Evolutionary conservation across 2,113 vertebrate genomes (phyloP).

Genomic region (Vicugna pacos): DNA sequence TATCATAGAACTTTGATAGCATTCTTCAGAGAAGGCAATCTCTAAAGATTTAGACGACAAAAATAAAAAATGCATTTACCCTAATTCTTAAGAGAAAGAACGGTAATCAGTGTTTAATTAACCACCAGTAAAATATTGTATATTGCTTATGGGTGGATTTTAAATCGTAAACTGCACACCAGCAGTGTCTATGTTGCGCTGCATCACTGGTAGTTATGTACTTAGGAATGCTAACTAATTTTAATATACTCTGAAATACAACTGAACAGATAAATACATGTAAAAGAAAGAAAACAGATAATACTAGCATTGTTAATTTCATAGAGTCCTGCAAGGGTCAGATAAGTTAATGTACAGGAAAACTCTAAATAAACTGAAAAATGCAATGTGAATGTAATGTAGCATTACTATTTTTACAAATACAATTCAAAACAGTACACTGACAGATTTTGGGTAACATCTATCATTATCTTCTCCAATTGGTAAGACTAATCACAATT

Average conservation of each 20-base stretch:
- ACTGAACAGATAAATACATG: not conserved
- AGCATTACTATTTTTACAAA: slow-evolving; percentile 24
- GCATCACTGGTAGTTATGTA: not conserved
- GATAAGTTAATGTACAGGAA: not conserved
- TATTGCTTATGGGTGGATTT: not conserved
- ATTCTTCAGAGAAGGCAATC: not conserved
- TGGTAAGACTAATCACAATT: slow-evolving; percentile 30
- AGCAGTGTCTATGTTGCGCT: not conserved
- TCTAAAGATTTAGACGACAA: not conserved
- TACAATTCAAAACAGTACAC: not conserved
- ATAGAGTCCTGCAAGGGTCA: not conserved
- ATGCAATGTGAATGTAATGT: not conserved
- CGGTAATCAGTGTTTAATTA: slow-evolving; percentile 26
- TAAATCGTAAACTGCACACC: not conserved
- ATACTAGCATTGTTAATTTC: not conserved
- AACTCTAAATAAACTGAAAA: slow-evolving; percentile 5
- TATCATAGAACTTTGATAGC: not conserved
- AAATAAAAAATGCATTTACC: slow-evolving; percentile 53
- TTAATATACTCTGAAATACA: slow-evolving; percentile 23
- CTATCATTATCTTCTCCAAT: slow-evolving; percentile 35
- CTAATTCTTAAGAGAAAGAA: not conserved
- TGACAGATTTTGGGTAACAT: not conserved
- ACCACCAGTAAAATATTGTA: not conserved
- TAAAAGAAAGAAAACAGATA: slow-evolving; percentile 37
- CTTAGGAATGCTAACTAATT: slow-evolving; percentile 42